Conservation (phyloP, 2,888 invertebrate genomes). For the Sphaeridia pumilis region DNA sequence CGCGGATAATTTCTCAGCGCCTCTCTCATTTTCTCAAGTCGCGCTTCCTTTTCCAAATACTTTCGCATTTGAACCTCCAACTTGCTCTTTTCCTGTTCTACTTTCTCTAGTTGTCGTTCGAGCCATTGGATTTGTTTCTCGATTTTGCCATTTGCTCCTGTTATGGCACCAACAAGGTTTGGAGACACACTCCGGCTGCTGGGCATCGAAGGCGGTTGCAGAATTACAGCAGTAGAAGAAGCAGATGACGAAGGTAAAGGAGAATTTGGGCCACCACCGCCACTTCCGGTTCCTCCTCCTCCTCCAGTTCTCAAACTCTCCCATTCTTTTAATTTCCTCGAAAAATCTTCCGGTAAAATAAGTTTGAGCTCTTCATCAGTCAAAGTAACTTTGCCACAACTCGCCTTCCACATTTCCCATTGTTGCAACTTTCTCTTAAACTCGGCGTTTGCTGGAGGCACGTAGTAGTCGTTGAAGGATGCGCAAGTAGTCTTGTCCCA, state of each 20-base stretch:
- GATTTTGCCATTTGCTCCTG: conserved; percentile 10
- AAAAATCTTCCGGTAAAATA: conserved; percentile 67
- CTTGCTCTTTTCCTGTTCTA: conserved; percentile 51
- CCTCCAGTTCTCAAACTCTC: conserved; percentile 48
- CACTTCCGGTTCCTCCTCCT: no score
- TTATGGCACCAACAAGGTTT: no score
- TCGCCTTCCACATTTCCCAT: conserved; percentile 61
- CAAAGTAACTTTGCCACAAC: conserved; percentile 36
- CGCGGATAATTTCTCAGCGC: conserved; percentile 47
- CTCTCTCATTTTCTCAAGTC: conserved; percentile 47
- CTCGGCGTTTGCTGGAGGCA: conserved; percentile 40
- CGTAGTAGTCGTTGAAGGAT: conserved; percentile 54
- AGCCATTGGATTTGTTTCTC: conserved; percentile 40
- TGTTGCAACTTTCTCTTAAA: conserved; percentile 73
- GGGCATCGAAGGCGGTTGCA: no score
- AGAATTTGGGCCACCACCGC: no score
- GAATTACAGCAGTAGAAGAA: background rate
- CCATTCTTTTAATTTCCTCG: conserved; percentile 76
- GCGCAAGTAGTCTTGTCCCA: conserved; percentile 41
- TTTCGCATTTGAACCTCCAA: conserved; percentile 52
- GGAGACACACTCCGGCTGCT: no score
- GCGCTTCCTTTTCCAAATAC: conserved; percentile 52
- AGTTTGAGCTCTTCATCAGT: conserved; percentile 42
- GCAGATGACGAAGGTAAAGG: no score
- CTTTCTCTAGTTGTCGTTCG: conserved; percentile 49